Percentiles rank a stretch among this genome's conserved stretches.
Conservation (phyloP, 35 echinoderm and acorn worm genomes). For the Acanthaster planci region DNA sequence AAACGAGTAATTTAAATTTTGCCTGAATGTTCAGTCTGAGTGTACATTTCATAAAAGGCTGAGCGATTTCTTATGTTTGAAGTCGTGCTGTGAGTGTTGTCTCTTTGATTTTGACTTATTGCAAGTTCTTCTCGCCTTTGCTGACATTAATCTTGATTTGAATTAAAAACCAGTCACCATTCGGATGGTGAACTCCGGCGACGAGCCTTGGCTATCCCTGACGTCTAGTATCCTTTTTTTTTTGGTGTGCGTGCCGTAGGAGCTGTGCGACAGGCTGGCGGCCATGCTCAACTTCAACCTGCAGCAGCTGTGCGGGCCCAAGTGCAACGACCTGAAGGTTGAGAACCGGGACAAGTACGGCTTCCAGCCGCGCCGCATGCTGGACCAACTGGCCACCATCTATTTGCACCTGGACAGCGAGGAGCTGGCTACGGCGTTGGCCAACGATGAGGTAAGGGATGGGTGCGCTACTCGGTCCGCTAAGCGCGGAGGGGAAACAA, state of each 20-base stretch:
- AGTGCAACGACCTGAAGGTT: constrained; percentile 88
- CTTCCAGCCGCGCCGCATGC: constrained; percentile 96
- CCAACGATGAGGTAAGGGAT: constrained; percentile 80
- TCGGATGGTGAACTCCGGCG: not conserved
- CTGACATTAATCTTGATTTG: too few species aligned
- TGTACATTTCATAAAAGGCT: too few species aligned
- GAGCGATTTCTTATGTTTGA: too few species aligned
- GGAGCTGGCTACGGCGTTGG: constrained; percentile 77
- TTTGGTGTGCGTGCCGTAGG: constrained; percentile 46
- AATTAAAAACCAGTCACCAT: not conserved
- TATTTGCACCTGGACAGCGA: constrained; percentile 87
- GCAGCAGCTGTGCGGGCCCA: constrained; percentile 83
- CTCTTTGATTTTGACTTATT: too few species aligned
- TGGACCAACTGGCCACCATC: constrained; percentile 86
- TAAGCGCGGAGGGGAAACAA: too few species aligned
- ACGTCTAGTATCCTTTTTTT: constrained; percentile 2
- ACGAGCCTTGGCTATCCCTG: not conserved
- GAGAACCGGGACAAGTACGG: constrained; percentile 99
- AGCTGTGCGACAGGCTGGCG: constrained; percentile 83
- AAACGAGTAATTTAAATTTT: too few species aligned
- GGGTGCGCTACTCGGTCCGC: not conserved
- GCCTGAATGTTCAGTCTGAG: too few species aligned
- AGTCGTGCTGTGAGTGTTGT: too few species aligned
- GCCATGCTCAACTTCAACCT: constrained; percentile 98
- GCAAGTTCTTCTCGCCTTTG: too few species aligned